These are phyloP conservation scores for Lucilia sericata DNA, from an alignment of 1,140 invertebrate species.

Conservation along the genomic window DNA sequence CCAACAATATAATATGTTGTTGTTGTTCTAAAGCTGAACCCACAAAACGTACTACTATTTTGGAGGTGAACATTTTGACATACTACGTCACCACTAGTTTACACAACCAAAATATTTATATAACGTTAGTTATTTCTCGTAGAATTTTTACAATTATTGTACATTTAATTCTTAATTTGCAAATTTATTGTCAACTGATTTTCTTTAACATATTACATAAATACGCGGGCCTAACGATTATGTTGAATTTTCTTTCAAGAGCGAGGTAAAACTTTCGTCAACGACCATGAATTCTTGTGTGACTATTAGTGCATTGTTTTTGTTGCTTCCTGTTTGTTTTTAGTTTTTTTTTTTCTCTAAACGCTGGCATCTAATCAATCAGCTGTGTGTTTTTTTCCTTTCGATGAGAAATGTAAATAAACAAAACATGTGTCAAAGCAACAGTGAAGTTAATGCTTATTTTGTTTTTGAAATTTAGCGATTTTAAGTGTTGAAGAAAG, in stretches of 20 bases:
- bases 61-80: constrained; percentile 28
- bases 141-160: not conserved
- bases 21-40: not conserved
- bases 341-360: not conserved
- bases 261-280: constrained; percentile 29
- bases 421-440: not conserved
- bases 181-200: constrained; percentile 45
- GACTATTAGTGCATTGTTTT: constrained; percentile 5
- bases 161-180: not conserved
- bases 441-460: too few relatives aligned
- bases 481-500: too few relatives aligned
- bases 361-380: not conserved
- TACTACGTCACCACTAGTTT: constrained; percentile 5
- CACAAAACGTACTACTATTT: not conserved
- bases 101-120: constrained; percentile 12
- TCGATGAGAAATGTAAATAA: not conserved
- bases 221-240: constrained; percentile 25
- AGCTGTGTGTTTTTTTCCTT: not conserved
- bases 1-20: constrained; percentile 50
- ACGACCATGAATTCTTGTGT: constrained; percentile 37
- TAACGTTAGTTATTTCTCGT: not conserved
- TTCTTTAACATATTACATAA: constrained; percentile 45
- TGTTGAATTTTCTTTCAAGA: constrained; percentile 27
- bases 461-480: too few relatives aligned
- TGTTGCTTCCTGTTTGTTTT: constrained; percentile 21